Base-by-base conservation (phyloP, 1,140 invertebrate genomes). In the Bilobella aurantiaca region DNA sequence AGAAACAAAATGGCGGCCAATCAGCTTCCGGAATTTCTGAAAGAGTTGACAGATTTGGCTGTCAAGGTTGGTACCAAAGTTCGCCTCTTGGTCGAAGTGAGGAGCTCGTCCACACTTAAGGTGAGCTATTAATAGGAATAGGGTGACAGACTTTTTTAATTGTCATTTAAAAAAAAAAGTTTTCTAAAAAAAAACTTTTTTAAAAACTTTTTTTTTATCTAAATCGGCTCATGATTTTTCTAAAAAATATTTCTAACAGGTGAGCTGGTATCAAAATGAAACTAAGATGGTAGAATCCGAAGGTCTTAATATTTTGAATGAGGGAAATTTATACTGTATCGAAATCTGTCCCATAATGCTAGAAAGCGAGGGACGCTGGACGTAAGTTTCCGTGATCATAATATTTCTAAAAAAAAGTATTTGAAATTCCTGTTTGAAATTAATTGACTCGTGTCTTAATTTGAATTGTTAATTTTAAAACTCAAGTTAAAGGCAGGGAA, bases 1-100 rank as follows among this genome's bases (percentile, higher is more conserved):
- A 31, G 25, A 18, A 8, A 3, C 58, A 59, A 23, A 59, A 85
- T 69, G 86, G 85, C 14, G 49, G 49, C 5, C 12, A 23, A 8
- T 5, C 8, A 37, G 46, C 29, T 46, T n/a, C 89, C 89, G 0
- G 76, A 82, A 34, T 91, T 92, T 75, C 76, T 90, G 5, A 81
- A 88, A 62, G 80, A 87, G 65, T 80, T 93, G 3, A 85, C 84
- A 67, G 88, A 91, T 77, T 81, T 90, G 3, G 85, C 87, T 1
- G 88, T 90, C 29, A 91, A 91, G 80, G 88, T 93, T 73, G 89
- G 89, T 64, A 88, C 89, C 2, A 80, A 89, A 69, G 88, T 88
- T 0, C 81, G 89, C 67, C 86, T 92, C 69, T 80, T 91, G 12
- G 87, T 90, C 29, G 89, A 93, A 78, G 87, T 91, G 62, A 79